Percentiles rank a stretch among this genome's conserved stretches.
Evolutionary conservation across 2,888 invertebrate species (phyloP).

Genomic region (Epirrita christyi): DNA sequence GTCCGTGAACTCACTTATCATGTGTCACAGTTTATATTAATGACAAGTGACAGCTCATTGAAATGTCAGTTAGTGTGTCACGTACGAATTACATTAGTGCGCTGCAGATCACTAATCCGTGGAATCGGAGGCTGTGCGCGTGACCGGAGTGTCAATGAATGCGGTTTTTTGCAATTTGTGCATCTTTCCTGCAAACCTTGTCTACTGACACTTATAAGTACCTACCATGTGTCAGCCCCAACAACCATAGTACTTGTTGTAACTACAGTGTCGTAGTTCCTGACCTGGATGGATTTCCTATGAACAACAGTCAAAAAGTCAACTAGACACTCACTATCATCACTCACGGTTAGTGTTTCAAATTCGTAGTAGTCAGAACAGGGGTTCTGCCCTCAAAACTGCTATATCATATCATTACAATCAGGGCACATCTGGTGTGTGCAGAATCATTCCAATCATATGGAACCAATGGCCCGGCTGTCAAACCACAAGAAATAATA

Average conservation of each 20-base stretch:
- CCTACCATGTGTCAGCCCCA: too few relatives aligned
- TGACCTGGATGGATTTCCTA: conserved; percentile 8
- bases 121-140: conserved; percentile 20
- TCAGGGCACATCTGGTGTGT: conserved; percentile 40
- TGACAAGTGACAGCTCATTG: conserved; percentile 29
- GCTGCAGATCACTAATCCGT: conserved; percentile 19
- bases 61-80: conserved; percentile 34
- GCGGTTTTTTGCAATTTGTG: conserved; percentile 25
- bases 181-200: conserved; percentile 25
- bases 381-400: conserved; percentile 25
- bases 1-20: conserved; percentile 14
- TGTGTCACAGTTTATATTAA: conserved; percentile 14
- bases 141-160: conserved; percentile 23
- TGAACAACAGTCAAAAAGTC: not conserved
- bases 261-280: not conserved
- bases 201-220: not conserved
- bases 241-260: too few relatives aligned
- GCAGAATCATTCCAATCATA: conserved; percentile 16
- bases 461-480: conserved; percentile 25
- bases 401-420: conserved; percentile 35
- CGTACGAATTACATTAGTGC: conserved; percentile 17
- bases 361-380: conserved; percentile 14
- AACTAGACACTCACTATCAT: too few relatives aligned
- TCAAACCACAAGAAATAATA: not conserved
- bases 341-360: not conserved